phyloP scores from a whole-genome alignment of 2,888 invertebrate species.

The Scaptomyza cyrtandrae region DNA sequence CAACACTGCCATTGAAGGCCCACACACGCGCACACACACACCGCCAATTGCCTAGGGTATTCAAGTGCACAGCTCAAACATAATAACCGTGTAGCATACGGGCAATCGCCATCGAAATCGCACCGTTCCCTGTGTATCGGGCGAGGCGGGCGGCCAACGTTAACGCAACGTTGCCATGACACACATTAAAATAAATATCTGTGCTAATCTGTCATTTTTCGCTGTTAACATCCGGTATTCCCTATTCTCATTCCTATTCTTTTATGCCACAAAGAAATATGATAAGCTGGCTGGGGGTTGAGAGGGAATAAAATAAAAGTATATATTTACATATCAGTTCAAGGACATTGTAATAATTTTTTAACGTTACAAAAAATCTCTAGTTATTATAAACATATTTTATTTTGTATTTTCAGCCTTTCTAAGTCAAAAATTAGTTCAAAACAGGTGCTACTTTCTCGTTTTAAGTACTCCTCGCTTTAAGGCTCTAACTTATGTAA shows the following conservation, averaged over 20 bases:
- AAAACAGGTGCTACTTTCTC: background rate
- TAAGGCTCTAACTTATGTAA: background rate
- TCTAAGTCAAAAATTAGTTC: background rate
- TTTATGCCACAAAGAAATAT: background rate
- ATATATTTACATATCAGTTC: no score
- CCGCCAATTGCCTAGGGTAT: slow-evolving; percentile 69
- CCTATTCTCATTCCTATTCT: background rate
- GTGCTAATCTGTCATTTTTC: slow-evolving; percentile 78
- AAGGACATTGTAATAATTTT: no score
- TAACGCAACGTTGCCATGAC: slow-evolving; percentile 50
- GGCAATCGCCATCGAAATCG: slow-evolving; percentile 11
- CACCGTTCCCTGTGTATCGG: slow-evolving; percentile 12
- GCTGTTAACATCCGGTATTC: slow-evolving; percentile 8
- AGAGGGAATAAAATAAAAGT: background rate
- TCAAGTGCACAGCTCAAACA: slow-evolving; percentile 67
- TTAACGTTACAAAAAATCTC: no score
- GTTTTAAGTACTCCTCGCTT: background rate
- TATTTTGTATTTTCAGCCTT: background rate
- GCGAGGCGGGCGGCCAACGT: slow-evolving; percentile 22
- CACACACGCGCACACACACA: background rate
- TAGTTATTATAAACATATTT: no score
- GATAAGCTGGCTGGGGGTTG: background rate
- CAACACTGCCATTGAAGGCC: slow-evolving; percentile 11
- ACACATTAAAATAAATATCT: slow-evolving; percentile 78
- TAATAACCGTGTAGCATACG: slow-evolving; percentile 60